These are phyloP conservation scores for Corythucha ciliata DNA, from an alignment of 2,888 invertebrate species.

Conservation along the genomic window DNA sequence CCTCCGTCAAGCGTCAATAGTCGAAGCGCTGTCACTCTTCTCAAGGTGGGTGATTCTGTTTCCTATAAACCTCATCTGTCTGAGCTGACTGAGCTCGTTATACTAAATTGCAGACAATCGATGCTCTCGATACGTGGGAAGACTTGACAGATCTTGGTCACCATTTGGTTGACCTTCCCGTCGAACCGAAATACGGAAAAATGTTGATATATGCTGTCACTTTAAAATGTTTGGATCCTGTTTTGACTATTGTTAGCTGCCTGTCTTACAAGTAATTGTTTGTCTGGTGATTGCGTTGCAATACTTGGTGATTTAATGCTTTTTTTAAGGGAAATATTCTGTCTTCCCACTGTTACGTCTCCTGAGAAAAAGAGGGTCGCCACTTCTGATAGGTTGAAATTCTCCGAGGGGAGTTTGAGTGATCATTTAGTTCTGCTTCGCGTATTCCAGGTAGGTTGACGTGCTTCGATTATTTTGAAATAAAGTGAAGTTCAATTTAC, in stretches of 20 bases:
- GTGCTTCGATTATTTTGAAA: not conserved
- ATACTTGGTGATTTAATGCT: conserved; percentile 7
- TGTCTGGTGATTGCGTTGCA: not conserved
- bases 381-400: conserved; percentile 52
- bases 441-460: conserved; percentile 54
- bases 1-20: conserved; percentile 73
- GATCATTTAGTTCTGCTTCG: conserved; percentile 82
- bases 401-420: conserved; percentile 68
- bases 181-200: conserved; percentile 86
- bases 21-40: conserved; percentile 57
- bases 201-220: conserved; percentile 83
- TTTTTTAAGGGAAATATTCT: conserved; percentile 58
- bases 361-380: conserved; percentile 51
- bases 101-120: conserved; percentile 75
- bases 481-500: not conserved
- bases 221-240: conserved; percentile 84
- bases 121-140: conserved; percentile 76
- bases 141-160: conserved; percentile 77
- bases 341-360: conserved; percentile 58
- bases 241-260: conserved; percentile 80
- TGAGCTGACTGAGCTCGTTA: no score
- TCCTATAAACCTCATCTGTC: no score
- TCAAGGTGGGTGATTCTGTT: conserved; percentile 39
- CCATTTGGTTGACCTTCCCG: conserved; percentile 80
- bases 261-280: conserved; percentile 51